A percentile compares a stretch with the other conserved stretches of the same genome.
Evolutionary conservation across 2,797 vertebrate species (phyloP).

Genomic region (Pseudotriccus pelzelni): DNA sequence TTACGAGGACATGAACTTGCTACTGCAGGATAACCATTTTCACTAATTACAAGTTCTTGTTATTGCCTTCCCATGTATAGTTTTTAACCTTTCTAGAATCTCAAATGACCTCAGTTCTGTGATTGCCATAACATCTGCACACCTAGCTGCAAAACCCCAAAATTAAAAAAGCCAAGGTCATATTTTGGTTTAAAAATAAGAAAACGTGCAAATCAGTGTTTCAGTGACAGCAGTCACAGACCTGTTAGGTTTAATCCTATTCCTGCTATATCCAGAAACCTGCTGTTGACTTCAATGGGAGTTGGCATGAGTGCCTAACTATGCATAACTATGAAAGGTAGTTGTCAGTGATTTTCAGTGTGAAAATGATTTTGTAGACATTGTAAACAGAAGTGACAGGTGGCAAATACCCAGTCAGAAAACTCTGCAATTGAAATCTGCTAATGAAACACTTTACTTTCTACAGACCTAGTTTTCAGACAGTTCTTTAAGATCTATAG

Average conservation of each 20-base stretch:
- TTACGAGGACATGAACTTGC: background rate
- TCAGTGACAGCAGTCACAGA: background rate
- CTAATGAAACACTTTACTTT: background rate
- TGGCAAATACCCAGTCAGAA: conserved; percentile 8
- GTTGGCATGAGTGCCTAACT: background rate
- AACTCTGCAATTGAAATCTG: background rate
- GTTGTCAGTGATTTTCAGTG: background rate
- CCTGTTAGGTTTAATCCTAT: background rate
- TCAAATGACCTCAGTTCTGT: background rate
- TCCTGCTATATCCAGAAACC: background rate
- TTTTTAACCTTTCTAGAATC: background rate
- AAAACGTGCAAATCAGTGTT: background rate
- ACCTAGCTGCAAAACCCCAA: background rate
- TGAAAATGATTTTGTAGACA: background rate
- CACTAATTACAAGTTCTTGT: background rate
- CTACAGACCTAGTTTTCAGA: background rate
- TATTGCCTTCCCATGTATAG: background rate
- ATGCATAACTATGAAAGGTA: conserved; percentile 19
- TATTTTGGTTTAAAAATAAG: background rate
- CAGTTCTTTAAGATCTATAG: background rate
- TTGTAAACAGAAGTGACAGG: conserved; percentile 9
- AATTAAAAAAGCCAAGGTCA: background rate
- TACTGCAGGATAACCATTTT: background rate
- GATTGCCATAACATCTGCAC: background rate
- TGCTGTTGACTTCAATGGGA: background rate